Evolutionary conservation across 2,113 vertebrate genomes (phyloP).

Genomic region (Capreolus pygargus): DNA sequence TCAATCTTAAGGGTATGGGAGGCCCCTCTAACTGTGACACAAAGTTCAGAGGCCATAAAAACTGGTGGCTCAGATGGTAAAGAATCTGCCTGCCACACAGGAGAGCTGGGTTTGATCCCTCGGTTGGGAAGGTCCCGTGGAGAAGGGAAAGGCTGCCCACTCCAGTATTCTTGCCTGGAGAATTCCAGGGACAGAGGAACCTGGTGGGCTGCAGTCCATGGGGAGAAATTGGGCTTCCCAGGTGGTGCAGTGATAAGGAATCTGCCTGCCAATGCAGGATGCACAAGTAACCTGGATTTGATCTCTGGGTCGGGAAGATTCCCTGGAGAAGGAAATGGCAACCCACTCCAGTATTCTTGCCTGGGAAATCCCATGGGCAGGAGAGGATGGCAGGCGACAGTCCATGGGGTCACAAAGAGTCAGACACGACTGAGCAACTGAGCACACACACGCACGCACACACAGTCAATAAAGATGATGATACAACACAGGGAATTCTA

Average conservation of each 20-base stretch:
- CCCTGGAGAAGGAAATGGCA: background rate
- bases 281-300: background rate
- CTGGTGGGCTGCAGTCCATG: background rate
- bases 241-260: background rate
- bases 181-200: background rate
- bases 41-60: background rate
- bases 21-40: background rate
- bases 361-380: accelerated
- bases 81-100: background rate
- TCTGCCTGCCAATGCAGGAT: too few relatives aligned
- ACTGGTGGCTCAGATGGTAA: background rate
- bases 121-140: background rate
- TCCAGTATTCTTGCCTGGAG: background rate
- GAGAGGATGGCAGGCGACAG: background rate
- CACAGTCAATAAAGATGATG: background rate
- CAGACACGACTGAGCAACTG: accelerated
- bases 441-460: background rate
- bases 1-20: background rate
- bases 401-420: background rate
- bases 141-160: background rate
- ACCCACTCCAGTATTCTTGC: background rate
- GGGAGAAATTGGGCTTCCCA: background rate
- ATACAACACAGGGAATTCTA: background rate
- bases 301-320: background rate
- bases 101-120: background rate